Base-by-base conservation (phyloP, 2,797 vertebrate genomes). In the Leptodactylus fallax region DNA sequence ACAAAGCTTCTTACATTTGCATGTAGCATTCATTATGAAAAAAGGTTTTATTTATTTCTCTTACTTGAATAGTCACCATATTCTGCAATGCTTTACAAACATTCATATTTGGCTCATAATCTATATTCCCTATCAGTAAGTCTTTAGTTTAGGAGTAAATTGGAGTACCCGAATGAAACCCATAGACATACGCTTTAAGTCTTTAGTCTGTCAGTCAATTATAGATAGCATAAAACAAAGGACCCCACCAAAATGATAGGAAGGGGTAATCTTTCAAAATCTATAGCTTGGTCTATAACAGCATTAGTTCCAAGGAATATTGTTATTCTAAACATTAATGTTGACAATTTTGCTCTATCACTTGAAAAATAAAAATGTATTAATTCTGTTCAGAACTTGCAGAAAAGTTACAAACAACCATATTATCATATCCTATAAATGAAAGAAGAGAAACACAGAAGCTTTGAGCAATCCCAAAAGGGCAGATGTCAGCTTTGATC, bases 381-480 rank as follows among this genome's bases (percentile, higher is more conserved):
- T 51, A 19, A 65, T 63, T 76, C 55, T 65, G 49, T 45, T 14
- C 8, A 77, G 13, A 87, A 83, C 58, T 82, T 87, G 72, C 12
- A 56, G 17, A 27, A 56, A 56, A n/a, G 49, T 61, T 85, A 85
- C 21, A 78, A 45, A 58, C 51, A 76, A 53, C 60, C n/a, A 21
- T 56, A 83, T 87, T 79, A 83, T 45, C 58, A 17, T 49, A 79
- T 86, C 36, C 72, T 47, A 82, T 63, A 83, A 25, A 83, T 53
- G 67, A 74, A 88, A 86, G 85, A 89, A 77, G 79, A 82, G 45
- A 13, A 49, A 65, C 86, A 90, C 0, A 81, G 83, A 83, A 90
- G 58, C 63, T 91, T 90, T 91, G 81, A 90, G 69, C 90, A 90
- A 79, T 47, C 79, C 89, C 58, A 89, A 8, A 88, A 87, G 71